Conservation (phyloP, 2,888 invertebrate genomes). For the Limnephilus auricula region DNA sequence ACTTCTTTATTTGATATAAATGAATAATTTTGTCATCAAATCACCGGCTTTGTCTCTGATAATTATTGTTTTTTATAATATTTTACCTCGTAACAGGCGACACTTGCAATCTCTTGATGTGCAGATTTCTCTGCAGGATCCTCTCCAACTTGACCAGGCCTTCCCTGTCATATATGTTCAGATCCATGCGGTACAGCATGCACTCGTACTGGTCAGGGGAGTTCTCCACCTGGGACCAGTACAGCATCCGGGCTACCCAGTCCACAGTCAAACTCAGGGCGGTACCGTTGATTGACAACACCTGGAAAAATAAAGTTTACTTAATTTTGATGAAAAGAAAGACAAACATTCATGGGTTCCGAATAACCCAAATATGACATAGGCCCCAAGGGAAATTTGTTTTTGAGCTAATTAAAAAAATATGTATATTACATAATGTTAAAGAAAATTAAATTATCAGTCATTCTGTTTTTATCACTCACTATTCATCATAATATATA, state of each 20-base stretch:
- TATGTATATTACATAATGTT: no score
- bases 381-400: no score
- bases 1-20: no score
- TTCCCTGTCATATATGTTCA: conserved; percentile 79
- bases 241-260: conserved; percentile 91
- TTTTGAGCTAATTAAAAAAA: no score
- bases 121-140: conserved; percentile 77
- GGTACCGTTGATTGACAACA: conserved; percentile 74
- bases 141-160: conserved; percentile 75
- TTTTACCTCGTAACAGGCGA: conserved; percentile 84
- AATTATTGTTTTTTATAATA: neutral
- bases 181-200: conserved; percentile 81
- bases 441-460: no score
- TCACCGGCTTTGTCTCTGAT: neutral
- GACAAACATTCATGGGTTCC: no score
- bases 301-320: conserved; percentile 68
- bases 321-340: neutral
- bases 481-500: no score
- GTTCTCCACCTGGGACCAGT: conserved; percentile 85
- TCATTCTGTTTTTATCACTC: no score
- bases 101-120: conserved; percentile 84
- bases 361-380: no score
- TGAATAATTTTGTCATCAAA: neutral
- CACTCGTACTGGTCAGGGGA: conserved; percentile 74
- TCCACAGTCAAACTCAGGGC: conserved; percentile 86